Percentiles rank a stretch among this genome's conserved stretches.
phyloP scores from a whole-genome alignment of 2,888 invertebrate species.

The Alloscopus bannaensis region DNA sequence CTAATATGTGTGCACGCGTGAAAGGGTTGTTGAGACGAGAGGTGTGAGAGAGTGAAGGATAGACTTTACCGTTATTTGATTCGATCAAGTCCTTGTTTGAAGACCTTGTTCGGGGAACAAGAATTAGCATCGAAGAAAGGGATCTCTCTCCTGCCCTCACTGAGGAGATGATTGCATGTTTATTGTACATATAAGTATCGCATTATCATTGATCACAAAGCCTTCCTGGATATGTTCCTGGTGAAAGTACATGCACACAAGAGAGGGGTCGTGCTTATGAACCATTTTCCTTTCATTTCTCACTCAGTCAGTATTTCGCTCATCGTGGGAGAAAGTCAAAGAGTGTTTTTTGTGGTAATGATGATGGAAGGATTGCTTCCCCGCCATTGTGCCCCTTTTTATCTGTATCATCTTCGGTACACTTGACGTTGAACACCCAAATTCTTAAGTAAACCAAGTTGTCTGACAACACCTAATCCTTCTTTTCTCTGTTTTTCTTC shows the following conservation, averaged over 20 bases:
- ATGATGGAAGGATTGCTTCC: constrained; percentile 55
- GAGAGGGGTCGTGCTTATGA: too few species aligned
- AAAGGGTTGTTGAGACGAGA: too few species aligned
- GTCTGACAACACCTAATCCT: constrained; percentile 54
- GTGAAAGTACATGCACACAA: neutral
- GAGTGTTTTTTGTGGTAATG: constrained; percentile 41
- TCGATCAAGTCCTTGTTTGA: neutral
- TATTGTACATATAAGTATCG: constrained; percentile 30
- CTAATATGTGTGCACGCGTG: too few species aligned
- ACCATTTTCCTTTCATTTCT: too few species aligned
- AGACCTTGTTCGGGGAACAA: neutral
- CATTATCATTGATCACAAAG: constrained; percentile 24
- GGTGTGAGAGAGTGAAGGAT: too few species aligned
- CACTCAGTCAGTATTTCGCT: too few species aligned
- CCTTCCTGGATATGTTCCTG: neutral
- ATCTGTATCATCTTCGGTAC: constrained; percentile 2
- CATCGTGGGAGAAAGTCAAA: constrained; percentile 26
- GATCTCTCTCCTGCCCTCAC: too few species aligned
- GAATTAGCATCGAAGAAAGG: constrained; percentile 27
- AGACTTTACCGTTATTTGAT: neutral
- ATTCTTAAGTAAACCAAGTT: constrained; percentile 55
- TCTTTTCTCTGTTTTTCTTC: constrained; percentile 26
- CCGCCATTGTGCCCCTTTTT: constrained; percentile 8
- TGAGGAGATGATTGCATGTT: constrained; percentile 23
- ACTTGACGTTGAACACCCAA: constrained; percentile 47